Conservation (phyloP, 2,113 vertebrate genomes). For the Telmatochromis sp. region DNA sequence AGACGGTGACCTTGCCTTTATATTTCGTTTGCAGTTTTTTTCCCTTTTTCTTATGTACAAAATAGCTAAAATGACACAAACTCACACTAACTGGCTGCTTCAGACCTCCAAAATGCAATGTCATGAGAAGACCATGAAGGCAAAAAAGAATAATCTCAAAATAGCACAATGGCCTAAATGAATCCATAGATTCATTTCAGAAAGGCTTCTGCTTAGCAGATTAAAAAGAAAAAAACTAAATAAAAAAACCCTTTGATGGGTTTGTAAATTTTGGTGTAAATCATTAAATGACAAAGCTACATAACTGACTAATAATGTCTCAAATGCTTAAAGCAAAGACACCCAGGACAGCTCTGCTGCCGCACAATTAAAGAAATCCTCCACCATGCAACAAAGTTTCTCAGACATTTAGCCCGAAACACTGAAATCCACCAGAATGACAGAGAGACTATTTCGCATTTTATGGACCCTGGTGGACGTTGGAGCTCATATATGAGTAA, state of each 20-base stretch:
- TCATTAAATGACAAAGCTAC: conserved; percentile 26
- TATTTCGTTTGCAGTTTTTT: not conserved
- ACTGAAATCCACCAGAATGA: not conserved
- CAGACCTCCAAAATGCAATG: not conserved
- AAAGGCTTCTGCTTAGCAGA: conserved; percentile 68
- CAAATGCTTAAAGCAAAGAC: conserved; percentile 53
- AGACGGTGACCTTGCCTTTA: not conserved
- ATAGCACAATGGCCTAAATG: conserved; percentile 13
- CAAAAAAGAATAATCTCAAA: conserved; percentile 44
- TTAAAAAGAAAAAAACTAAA: not conserved
- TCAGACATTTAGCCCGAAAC: not conserved
- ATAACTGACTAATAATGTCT: not conserved
- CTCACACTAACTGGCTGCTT: not conserved
- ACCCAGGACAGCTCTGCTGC: conserved; percentile 57
- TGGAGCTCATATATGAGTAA: not conserved
- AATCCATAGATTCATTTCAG: conserved; percentile 28
- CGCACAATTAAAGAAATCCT: conserved; percentile 12
- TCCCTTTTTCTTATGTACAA: not conserved
- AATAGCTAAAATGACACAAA: not conserved
- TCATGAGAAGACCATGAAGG: not conserved
- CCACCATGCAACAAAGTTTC: not conserved
- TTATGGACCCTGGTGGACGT: not conserved
- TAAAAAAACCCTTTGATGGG: not conserved
- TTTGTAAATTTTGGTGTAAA: conserved; percentile 24
- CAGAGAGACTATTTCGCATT: not conserved